Conservation (phyloP, 2,113 vertebrate genomes). For the Anolis carolinensis region DNA sequence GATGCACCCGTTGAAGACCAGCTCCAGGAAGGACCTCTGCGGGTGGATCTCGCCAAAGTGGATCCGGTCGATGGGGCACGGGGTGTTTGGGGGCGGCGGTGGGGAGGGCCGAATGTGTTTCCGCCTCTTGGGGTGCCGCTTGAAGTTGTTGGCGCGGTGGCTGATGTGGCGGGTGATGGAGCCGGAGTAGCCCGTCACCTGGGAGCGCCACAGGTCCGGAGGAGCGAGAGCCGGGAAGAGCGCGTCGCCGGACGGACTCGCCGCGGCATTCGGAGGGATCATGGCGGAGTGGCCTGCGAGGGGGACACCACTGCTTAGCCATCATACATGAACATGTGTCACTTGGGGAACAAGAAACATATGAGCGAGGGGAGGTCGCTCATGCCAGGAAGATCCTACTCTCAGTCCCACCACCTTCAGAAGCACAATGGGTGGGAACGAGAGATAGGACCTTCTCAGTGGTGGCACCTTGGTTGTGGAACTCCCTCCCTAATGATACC, state of each 20-base stretch:
- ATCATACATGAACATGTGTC: too few relatives aligned
- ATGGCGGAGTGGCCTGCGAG: constrained; percentile 49
- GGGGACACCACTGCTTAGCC: neutral
- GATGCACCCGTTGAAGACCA: constrained; percentile 93
- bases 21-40: constrained; percentile 88
- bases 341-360: too few relatives aligned
- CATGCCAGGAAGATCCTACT: too few relatives aligned
- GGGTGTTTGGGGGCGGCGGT: constrained; percentile 92
- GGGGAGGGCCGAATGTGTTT: constrained; percentile 91
- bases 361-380: too few relatives aligned
- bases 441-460: too few relatives aligned
- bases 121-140: constrained; percentile 90
- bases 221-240: constrained; percentile 77
- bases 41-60: constrained; percentile 90
- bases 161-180: constrained; percentile 89
- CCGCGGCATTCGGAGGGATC: constrained; percentile 81
- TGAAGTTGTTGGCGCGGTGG: constrained; percentile 97
- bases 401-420: too few relatives aligned
- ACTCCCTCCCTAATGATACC: too few relatives aligned
- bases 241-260: constrained; percentile 82
- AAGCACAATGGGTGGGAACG: too few relatives aligned
- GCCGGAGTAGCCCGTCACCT: constrained; percentile 80
- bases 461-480: too few relatives aligned
- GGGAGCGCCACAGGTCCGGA: constrained; percentile 87
- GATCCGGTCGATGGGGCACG: constrained; percentile 87